Evolutionary conservation across 2,888 invertebrate species (phyloP).

Genomic region (Hipparchia semele): DNA sequence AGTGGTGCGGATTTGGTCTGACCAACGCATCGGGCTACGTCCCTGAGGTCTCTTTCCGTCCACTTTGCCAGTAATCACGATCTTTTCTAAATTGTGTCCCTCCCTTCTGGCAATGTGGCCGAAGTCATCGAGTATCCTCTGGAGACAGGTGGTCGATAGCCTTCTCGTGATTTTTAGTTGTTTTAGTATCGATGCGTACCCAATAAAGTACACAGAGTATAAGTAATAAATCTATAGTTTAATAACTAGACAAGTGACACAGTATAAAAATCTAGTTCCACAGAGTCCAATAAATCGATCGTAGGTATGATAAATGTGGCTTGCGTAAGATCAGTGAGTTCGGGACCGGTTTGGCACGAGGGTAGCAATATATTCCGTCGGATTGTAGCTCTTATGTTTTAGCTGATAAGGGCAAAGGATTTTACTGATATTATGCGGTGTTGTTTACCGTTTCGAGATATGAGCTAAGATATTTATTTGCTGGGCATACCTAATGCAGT

Average conservation of each 20-base stretch:
- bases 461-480: constrained; percentile 10
- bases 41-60: too few relatives aligned
- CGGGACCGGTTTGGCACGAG: constrained; percentile 27
- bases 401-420: constrained; percentile 3
- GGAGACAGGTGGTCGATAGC: too few relatives aligned
- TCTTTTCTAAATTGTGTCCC: too few relatives aligned
- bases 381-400: not conserved
- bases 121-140: too few relatives aligned
- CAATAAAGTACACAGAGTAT: too few relatives aligned
- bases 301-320: constrained; percentile 19
- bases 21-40: too few relatives aligned
- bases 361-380: constrained; percentile 1
- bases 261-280: constrained; percentile 4
- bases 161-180: too few relatives aligned
- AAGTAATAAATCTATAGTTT: not conserved
- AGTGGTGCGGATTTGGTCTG: too few relatives aligned
- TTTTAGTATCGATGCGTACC: too few relatives aligned
- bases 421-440: not conserved
- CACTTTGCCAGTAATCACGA: too few relatives aligned
- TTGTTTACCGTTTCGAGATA: constrained; percentile 14
- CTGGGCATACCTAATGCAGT: not conserved
- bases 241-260: constrained; percentile 4
- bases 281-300: constrained; percentile 18
- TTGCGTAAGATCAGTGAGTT: constrained; percentile 25
- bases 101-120: too few relatives aligned